Conservation (phyloP, 2,888 invertebrate species). For the Epistrophella euchroma region DNA sequence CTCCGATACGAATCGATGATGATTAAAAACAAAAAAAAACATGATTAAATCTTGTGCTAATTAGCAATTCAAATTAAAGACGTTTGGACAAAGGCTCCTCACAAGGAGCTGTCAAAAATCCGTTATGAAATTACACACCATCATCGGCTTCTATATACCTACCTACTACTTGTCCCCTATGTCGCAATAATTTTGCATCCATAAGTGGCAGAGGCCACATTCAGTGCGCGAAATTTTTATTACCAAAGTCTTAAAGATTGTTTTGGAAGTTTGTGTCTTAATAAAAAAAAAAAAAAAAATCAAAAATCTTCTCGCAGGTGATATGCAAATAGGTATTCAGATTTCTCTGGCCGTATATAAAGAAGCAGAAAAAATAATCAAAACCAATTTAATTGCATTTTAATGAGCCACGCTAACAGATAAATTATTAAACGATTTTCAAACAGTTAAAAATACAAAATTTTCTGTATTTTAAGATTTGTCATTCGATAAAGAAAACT, state of each 20-base stretch:
- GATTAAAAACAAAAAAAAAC: slow-evolving; percentile 18
- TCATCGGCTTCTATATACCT: not conserved
- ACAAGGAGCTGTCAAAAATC: slow-evolving; percentile 37
- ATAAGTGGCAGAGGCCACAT: slow-evolving; percentile 8
- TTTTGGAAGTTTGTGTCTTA: slow-evolving; percentile 18
- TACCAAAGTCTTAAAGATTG: slow-evolving; percentile 10
- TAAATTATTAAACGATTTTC: slow-evolving; percentile 51
- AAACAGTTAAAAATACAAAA: slow-evolving; percentile 34
- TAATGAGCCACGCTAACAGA: slow-evolving; percentile 50
- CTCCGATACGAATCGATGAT: slow-evolving; percentile 37
- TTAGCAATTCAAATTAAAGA: slow-evolving; percentile 52
- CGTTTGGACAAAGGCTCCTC: slow-evolving; percentile 12
- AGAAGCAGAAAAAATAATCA: slow-evolving; percentile 19
- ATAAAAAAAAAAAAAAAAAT: slow-evolving; percentile 6
- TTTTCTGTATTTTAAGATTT: slow-evolving; percentile 16
- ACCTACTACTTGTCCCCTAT: not conserved
- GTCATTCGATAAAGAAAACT: slow-evolving; percentile 24
- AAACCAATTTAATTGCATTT: slow-evolving; percentile 63
- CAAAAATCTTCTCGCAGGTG: slow-evolving; percentile 19
- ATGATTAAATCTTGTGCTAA: slow-evolving; percentile 32
- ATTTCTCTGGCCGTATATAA: slow-evolving; percentile 4
- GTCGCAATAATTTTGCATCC: slow-evolving; percentile 24
- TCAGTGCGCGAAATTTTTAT: slow-evolving; percentile 11
- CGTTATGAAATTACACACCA: slow-evolving; percentile 43
- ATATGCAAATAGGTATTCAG: slow-evolving; percentile 7